A percentile compares a stretch with the other conserved stretches of the same genome.
Evolutionary conservation across 2,888 invertebrate genomes (phyloP).

Genomic region (Hypsopygia costalis): DNA sequence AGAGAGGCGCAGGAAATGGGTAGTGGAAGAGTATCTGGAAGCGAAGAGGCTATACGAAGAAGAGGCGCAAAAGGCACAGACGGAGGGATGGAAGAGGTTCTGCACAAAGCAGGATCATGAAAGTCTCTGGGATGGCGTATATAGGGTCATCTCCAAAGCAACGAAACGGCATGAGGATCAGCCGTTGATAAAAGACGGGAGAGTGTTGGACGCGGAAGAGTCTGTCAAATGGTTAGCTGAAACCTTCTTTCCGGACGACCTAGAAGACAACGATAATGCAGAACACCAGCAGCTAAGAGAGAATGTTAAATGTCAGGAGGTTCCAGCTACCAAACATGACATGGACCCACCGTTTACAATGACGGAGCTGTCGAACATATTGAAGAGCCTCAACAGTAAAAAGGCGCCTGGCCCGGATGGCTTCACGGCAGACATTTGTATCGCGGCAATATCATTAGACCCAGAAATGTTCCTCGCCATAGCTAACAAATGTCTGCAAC

Average conservation of each 20-base stretch:
- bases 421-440: conserved; percentile 25
- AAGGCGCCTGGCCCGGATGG: conserved; percentile 24
- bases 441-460: conserved; percentile 7
- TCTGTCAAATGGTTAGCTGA: too few species aligned
- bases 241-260: too few species aligned
- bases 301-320: not conserved
- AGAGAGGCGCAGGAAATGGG: not conserved
- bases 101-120: conserved; percentile 1
- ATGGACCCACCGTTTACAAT: too few species aligned
- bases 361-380: too few species aligned
- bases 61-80: not conserved
- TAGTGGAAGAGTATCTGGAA: not conserved
- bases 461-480: conserved; percentile 14
- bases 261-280: too few species aligned
- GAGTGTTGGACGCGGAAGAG: too few species aligned
- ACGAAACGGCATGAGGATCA: conserved; percentile 7
- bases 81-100: conserved; percentile 5
- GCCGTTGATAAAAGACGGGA: too few species aligned
- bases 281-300: not conserved
- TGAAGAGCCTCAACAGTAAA: conserved; percentile 9
- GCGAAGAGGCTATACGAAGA: not conserved
- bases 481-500: conserved; percentile 19
- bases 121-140: conserved; percentile 4
- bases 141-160: conserved; percentile 12
- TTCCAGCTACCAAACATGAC: too few species aligned